A percentile compares a stretch with the other conserved stretches of the same genome.
Conservation (phyloP, 1,140 invertebrate species). For the Heliconius nattereri region DNA sequence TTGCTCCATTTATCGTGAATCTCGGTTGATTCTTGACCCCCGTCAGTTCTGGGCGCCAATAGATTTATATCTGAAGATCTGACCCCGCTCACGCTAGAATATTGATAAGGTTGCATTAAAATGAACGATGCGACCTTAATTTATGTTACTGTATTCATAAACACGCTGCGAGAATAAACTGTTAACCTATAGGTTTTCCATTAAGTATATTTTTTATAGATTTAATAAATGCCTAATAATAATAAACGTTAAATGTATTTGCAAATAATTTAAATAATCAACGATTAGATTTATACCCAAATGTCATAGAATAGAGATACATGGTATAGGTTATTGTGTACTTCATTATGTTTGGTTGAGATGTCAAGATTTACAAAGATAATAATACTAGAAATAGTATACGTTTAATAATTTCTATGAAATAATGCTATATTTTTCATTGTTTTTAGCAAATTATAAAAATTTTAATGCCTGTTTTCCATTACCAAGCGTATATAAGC, state of each 20-base stretch:
- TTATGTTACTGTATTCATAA: slow-evolving; percentile 66
- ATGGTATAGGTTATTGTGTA: neutral
- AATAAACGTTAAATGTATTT: neutral
- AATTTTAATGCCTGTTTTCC: neutral
- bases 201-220: neutral
- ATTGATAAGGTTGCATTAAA: slow-evolving; percentile 64
- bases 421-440: neutral
- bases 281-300: neutral
- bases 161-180: slow-evolving; percentile 47
- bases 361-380: slow-evolving; percentile 5
- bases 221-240: neutral
- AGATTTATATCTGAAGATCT: slow-evolving; percentile 41
- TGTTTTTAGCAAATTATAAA: too few species aligned
- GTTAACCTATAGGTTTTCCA: neutral
- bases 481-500: neutral
- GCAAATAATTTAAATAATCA: neutral
- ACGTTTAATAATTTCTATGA: neutral
- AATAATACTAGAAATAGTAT: too few species aligned
- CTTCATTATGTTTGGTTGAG: neutral
- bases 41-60: slow-evolving; percentile 46
- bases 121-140: slow-evolving; percentile 65
- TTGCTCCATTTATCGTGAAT: slow-evolving; percentile 56
- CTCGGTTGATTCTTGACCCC: slow-evolving; percentile 59
- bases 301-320: neutral
- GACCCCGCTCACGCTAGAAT: slow-evolving; percentile 52